Base-by-base conservation (phyloP, 1,140 invertebrate genomes). In the Drosophila parvula region DNA sequence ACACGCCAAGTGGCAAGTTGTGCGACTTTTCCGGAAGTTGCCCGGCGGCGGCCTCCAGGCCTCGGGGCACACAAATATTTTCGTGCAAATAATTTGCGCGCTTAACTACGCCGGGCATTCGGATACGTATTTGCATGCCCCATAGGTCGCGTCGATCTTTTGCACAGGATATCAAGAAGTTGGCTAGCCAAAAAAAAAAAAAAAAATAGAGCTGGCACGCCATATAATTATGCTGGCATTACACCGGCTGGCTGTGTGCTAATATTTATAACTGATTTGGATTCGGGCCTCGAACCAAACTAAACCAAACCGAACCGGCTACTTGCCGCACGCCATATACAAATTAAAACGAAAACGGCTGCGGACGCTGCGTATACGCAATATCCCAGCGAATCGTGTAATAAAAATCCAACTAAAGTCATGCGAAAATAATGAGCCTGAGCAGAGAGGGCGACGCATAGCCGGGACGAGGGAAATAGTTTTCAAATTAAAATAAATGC, bases 401-500 rank as follows among this genome's bases (percentile, higher is more conserved):
- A 84, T 84, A 88, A 88, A 88, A 88, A 89, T 84, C 81, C 69
- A 81, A 75, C 80, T 62, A 88, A 89, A 89, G 77, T 84, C 84
- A 88, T 74, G 73, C 79, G 65, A 89, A 83, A 80, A 88, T 88
- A 88, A 86, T 86, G 79, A 86, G 83, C 76, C 81, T 82, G 74
- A 74, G 79, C 79, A 18, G 58, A 40, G 32, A 38, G 41, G 62
- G 47, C 32, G 53, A 47, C 8, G 50, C 48, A 5, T 34, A 32
- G 44, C 47, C 34, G 38, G 38, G 22, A 22, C 34, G 34, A 38
- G 77, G 77, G 77, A 89, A 89, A 89, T 89, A 89, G 84, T 89
- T 89, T 89, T 89, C 84, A 89, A 90, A 89, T 89, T 89, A 89
- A 89, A 89, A 90, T 90, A 89, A 89, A 89, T 79, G 84, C 81